phyloP scores from a whole-genome alignment of 2,797 vertebrate species.

The Schizopygopsis malacanthus region DNA sequence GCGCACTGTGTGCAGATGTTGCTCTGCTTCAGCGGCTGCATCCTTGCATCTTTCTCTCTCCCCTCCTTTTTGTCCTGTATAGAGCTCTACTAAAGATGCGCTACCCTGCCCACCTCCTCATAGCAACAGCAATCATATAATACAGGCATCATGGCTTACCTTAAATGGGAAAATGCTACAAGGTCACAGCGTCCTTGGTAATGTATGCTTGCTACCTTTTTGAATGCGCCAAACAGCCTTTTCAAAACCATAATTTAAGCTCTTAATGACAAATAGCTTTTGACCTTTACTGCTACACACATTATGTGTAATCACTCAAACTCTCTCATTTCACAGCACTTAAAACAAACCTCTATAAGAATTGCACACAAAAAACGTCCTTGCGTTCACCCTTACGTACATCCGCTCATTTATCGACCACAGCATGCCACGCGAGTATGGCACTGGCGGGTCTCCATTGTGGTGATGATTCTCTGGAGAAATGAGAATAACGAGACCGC shows the following conservation, averaged over 20 bases:
- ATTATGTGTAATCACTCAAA: conserved; percentile 54
- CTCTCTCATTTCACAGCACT: conserved; percentile 46
- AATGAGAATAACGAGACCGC: conserved; percentile 54
- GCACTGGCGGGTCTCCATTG: conserved; percentile 54
- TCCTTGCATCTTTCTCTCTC: conserved; percentile 22
- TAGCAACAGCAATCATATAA: conserved; percentile 70
- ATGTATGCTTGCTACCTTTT: conserved; percentile 10
- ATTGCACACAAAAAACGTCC: conserved; percentile 57
- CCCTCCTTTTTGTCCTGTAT: conserved; percentile 4
- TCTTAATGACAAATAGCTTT: conserved; percentile 42
- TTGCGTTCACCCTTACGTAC: conserved; percentile 64
- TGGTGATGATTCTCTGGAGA: conserved; percentile 59
- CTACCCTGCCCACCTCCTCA: conserved; percentile 66
- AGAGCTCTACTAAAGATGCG: conserved; percentile 10
- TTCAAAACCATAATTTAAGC: conserved; percentile 45
- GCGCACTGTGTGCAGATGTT: conserved; percentile 80
- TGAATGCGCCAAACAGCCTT: conserved; percentile 66
- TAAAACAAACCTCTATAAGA: conserved; percentile 65
- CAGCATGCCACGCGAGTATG: conserved; percentile 47
- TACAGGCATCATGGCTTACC: conserved; percentile 54
- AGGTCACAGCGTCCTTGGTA: conserved; percentile 67
- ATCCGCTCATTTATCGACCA: conserved; percentile 65
- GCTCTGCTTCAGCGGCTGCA: conserved; percentile 70
- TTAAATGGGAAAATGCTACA: conserved; percentile 66
- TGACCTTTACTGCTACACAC: conserved; percentile 64